Base-by-base conservation (phyloP, 1,140 invertebrate genomes). In the Planococcus citri region DNA sequence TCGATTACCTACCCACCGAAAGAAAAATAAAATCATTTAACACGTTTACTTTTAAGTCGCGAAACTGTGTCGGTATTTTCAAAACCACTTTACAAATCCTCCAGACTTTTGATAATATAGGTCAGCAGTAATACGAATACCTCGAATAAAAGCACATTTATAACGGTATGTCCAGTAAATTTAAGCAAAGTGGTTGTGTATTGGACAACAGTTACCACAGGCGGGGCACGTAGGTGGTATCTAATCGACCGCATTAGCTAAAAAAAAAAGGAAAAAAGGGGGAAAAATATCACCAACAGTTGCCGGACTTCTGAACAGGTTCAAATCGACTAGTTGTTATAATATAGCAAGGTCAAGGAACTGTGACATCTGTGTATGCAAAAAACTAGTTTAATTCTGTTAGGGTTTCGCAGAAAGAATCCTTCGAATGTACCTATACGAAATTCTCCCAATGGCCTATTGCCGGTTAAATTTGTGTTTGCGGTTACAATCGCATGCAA, bases 81-180 rank as follows among this genome's bases (percentile, higher is more conserved):
- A 33, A 33, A 33, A 33, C 29, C 29, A 6, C 29, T 33, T 33
- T 6, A n/a, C n/a, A 33, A 33, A 33, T 33, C 29, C 29, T 33
- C 29, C 29, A 33, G 29, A 33, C 29, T 17, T 51, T n/a, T n/a
- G n/a, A n/a, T n/a, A n/a, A 51, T 17, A 51, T 51, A n/a, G 41
- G 41, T 51, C 41, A 51, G 12, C 41, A 51, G 41, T 51, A 51
- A 14, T 33, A 33, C 41, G 10, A 6, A 51, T 51, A 51, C 41
- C n/a, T 33, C 12, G n/a, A 51, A 51, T 51, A 51, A 51, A 51
- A 51, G 10, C 12, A 14, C n/a, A 51, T 51, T 51, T 51, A 4
- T 51, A 51, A 51, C 41, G 41, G 41, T 51, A 51, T 51, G 41
- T 51, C 41, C 41, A 51, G 41, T 51, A 51, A 51, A 51, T 51